phyloP scores from a whole-genome alignment of 2,888 invertebrate species.

The Ethmia dodecea region DNA sequence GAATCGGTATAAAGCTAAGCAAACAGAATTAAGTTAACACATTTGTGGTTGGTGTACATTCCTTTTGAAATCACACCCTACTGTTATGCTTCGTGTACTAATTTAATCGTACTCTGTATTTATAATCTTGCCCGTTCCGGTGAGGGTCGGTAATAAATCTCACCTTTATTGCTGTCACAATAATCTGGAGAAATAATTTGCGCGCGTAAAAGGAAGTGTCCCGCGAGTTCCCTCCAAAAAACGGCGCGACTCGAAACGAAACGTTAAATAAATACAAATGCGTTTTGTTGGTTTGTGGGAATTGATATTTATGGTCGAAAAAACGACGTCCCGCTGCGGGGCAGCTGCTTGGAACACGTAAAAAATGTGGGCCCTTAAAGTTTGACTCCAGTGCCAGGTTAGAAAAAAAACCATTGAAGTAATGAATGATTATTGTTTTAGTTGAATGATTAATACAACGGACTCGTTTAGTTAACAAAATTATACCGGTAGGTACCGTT shows the following conservation, averaged over 20 bases:
- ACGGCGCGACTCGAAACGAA: conserved; percentile 40
- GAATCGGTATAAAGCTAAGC: conserved; percentile 31
- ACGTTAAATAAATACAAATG: conserved; percentile 71
- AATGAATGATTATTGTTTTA: conserved; percentile 11
- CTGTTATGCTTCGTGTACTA: too few species aligned
- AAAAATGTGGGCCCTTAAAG: conserved; percentile 40
- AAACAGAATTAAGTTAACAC: conserved; percentile 35
- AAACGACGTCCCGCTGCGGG: conserved; percentile 57
- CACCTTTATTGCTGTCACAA: conserved; percentile 39
- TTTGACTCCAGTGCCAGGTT: conserved; percentile 28
- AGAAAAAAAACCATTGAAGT: background rate
- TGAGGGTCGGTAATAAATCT: conserved; percentile 6
- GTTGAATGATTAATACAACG: too few species aligned
- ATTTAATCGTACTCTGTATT: too few species aligned
- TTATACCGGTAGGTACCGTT: background rate
- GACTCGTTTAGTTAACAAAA: background rate
- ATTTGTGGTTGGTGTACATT: conserved; percentile 21
- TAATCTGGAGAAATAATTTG: conserved; percentile 39
- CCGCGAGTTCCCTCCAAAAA: conserved; percentile 37
- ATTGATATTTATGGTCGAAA: conserved; percentile 74
- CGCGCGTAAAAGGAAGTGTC: conserved; percentile 51
- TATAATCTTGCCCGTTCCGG: background rate
- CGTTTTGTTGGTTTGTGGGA: conserved; percentile 62
- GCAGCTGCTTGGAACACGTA: conserved; percentile 45
- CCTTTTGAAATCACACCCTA: conserved; percentile 25